Evolutionary conservation across 2,888 invertebrate species (phyloP), one percentile per base, ranked within the genome.

Genomic region (Callyntrura sp.): DNA sequence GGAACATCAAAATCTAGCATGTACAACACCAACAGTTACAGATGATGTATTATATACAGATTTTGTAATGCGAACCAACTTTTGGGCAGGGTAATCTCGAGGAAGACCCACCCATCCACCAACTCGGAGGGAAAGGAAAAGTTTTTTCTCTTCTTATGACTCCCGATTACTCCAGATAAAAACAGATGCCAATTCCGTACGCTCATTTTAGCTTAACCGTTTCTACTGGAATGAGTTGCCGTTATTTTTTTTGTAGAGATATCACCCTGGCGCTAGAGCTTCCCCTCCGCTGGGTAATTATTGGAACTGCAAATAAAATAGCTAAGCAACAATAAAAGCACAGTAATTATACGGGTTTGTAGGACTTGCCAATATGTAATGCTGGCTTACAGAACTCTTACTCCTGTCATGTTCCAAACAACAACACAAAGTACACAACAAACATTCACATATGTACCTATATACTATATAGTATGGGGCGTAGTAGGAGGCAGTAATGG

Each of bases 1-100:
- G 25, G 65, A 17, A 43, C 43, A 45, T 25, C 17, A 76, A n/a
- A 82, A 76, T 85, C 35, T 35, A 85, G 55, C 70, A 84, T 73
- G 20, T 43, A 51, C 51, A 51, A 51, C 14, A 51, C 14, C 51
- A 62, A 12, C 17, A 68, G 60, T 8, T 2, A 68, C 68, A 43
- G 57, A 57, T 79, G 79, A 79, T 57, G 57, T 79, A 55, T 57
- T 48, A n/a, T 14, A 78, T 51, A 73, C 43, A 73, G 17, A 68
- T 43, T 8, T 57, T 79, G 68, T 43, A 17, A 79, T 12, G 57
- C n/a, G 57, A 57, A 57, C 28, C 55, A 57, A 57, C 51, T 43
- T 11, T 43, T 73, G 43, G 43, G 45, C 45, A n/a, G 5, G 25
- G 55, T 48, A 73, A 51, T 20, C 79, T 79, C n/a, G n/a, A 11